Percentiles rank a stretch among this genome's conserved stretches.
phyloP scores from a whole-genome alignment of 2,888 invertebrate genomes.

The Phlogophora meticulosa region DNA sequence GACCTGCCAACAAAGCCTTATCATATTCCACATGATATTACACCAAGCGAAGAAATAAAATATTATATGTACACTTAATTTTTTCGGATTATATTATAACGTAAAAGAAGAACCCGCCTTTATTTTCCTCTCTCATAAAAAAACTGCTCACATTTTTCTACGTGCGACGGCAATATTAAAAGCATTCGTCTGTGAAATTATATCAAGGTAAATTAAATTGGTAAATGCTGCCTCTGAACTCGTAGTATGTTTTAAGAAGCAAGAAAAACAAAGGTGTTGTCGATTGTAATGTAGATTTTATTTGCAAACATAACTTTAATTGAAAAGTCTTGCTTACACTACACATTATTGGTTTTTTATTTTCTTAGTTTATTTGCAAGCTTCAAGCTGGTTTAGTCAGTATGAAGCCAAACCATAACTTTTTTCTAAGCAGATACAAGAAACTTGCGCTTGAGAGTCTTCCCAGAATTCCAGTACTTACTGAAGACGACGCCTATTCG shows the following conservation, averaged over 20 bases:
- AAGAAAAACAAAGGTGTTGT: conserved; percentile 23
- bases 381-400: conserved; percentile 2
- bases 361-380: conserved; percentile 17
- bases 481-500: no score
- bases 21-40: conserved; percentile 49
- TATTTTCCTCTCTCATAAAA: conserved; percentile 38
- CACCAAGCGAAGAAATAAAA: conserved; percentile 30
- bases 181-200: conserved; percentile 46
- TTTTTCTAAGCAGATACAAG: neutral
- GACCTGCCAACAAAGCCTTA: conserved; percentile 60
- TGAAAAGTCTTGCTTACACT: conserved; percentile 20
- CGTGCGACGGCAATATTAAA: conserved; percentile 49
- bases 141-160: conserved; percentile 51
- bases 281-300: conserved; percentile 24
- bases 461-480: neutral
- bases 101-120: conserved; percentile 24
- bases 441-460: neutral
- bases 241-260: conserved; percentile 1
- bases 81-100: conserved; percentile 51
- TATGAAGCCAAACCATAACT: neutral
- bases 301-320: conserved; percentile 47
- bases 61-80: conserved; percentile 55
- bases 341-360: neutral
- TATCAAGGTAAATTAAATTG: conserved; percentile 47
- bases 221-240: conserved; percentile 13